A percentile compares a stretch with the other conserved stretches of the same genome.
Evolutionary conservation across 2,113 vertebrate species (phyloP).

Genomic region (Herpailurus yagouaroundi): DNA sequence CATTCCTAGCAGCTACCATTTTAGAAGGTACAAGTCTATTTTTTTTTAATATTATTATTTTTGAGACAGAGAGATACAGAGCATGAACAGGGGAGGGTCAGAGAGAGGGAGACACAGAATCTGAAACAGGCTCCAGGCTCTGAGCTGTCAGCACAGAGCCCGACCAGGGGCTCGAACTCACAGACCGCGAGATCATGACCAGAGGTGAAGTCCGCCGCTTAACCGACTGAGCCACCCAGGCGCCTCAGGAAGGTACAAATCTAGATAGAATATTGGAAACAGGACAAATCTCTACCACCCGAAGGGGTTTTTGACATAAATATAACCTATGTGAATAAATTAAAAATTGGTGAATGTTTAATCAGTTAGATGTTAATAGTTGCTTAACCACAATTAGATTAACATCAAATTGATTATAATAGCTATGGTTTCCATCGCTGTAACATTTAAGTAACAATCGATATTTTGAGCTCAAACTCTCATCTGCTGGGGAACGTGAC

Average conservation of each 20-base stretch:
- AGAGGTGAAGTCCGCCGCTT: no score
- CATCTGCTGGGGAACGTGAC: no score
- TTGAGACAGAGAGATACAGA: no score
- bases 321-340: neutral
- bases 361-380: neutral
- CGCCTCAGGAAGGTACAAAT: neutral
- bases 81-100: no score
- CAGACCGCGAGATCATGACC: no score
- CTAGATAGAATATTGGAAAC: neutral
- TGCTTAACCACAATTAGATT: neutral
- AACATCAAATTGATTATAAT: neutral
- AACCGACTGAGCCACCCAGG: no score
- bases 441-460: neutral
- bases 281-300: neutral
- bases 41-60: no score
- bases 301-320: neutral
- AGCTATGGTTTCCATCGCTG: neutral
- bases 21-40: neutral
- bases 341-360: neutral
- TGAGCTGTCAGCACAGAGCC: no score
- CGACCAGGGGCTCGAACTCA: no score
- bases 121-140: no score
- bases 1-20: neutral
- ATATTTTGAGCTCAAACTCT: neutral
- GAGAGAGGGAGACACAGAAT: no score